Evolutionary conservation across 1,140 invertebrate species (phyloP).

Genomic region (Trichogramma pretiosum): DNA sequence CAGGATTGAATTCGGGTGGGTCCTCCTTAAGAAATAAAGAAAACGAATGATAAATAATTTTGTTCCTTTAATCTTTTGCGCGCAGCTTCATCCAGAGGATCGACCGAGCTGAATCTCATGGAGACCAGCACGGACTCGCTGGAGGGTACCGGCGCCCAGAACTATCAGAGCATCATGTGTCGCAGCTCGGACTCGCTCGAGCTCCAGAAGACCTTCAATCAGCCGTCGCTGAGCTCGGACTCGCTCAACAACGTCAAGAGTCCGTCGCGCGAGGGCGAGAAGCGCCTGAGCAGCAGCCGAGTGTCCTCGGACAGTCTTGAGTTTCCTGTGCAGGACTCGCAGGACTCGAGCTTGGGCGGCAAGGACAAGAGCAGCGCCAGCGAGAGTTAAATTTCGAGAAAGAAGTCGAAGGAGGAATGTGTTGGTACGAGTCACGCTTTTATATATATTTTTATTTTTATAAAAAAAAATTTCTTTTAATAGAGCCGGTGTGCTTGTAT

Average conservation of each 20-base stretch:
- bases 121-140: conserved; percentile 56
- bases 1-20: too few relatives aligned
- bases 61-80: too few relatives aligned
- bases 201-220: conserved; percentile 40
- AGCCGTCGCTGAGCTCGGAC: conserved; percentile 41
- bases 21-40: too few relatives aligned
- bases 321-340: conserved; percentile 32
- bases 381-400: conserved; percentile 11
- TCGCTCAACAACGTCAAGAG: conserved; percentile 40
- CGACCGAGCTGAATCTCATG: conserved; percentile 40
- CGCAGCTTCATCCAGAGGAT: background rate
- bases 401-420: too few relatives aligned
- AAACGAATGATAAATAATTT: too few relatives aligned
- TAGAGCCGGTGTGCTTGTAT: background rate
- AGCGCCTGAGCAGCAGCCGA: conserved; percentile 30
- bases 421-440: too few relatives aligned
- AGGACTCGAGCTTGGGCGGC: conserved; percentile 18
- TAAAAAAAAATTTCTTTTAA: background rate
- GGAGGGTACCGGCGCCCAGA: conserved; percentile 40
- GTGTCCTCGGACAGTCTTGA: conserved; percentile 43
- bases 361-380: conserved; percentile 3
- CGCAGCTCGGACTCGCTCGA: conserved; percentile 42
- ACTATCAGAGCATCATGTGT: conserved; percentile 33
- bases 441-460: background rate
- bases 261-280: conserved; percentile 25